These are phyloP conservation scores for Pseudanteris insignis DNA, from an alignment of 2,888 invertebrate genomes.

Conservation along the genomic window DNA sequence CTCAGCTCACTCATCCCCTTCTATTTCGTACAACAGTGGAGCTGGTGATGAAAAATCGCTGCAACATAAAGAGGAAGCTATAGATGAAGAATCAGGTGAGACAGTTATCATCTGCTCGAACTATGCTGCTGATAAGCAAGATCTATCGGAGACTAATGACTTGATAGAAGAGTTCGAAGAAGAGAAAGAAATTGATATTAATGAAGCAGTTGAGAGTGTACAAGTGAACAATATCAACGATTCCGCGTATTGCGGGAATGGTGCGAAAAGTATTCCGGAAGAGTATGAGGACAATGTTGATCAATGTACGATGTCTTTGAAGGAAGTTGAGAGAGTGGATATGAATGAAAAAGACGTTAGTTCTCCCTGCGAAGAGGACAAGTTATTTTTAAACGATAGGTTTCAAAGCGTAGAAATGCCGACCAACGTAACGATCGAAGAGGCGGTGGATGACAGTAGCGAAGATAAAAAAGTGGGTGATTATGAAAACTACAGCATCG, in stretches of 20 bases:
- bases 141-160: constrained; percentile 30
- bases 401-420: constrained; percentile 4
- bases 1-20: constrained; percentile 31
- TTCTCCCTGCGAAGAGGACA: constrained; percentile 25
- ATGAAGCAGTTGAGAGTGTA: constrained; percentile 8
- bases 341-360: constrained; percentile 48
- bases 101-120: constrained; percentile 32
- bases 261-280: not conserved
- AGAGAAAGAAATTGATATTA: constrained; percentile 11
- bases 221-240: not conserved
- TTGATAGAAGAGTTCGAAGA: constrained; percentile 37
- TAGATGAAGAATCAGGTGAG: constrained; percentile 33
- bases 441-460: not conserved
- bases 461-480: constrained; percentile 5
- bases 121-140: constrained; percentile 22
- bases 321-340: constrained; percentile 46
- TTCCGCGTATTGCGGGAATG: not conserved
- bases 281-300: constrained; percentile 13
- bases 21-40: constrained; percentile 21
- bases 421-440: not conserved
- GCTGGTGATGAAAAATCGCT: constrained; percentile 19
- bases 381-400: constrained; percentile 4
- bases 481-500: constrained; percentile 24
- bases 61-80: constrained; percentile 22
- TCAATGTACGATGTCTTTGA: constrained; percentile 39